These are phyloP conservation scores for Nestor notabilis DNA, from an alignment of 2,113 vertebrate species.

Conservation along the genomic window DNA sequence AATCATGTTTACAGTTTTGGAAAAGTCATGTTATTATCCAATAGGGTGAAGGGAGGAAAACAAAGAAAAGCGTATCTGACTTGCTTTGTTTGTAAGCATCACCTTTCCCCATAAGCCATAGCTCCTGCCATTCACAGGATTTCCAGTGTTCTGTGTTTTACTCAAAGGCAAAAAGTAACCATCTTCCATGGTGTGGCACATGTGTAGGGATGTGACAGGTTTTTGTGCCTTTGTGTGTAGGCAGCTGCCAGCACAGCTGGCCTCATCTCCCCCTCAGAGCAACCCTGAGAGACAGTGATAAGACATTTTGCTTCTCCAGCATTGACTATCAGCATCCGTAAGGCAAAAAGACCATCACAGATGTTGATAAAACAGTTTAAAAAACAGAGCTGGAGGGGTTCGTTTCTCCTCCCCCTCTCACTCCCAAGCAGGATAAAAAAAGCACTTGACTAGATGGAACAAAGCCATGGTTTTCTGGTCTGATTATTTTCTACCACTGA, in stretches of 20 bases:
- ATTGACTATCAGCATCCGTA: neutral
- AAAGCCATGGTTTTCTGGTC: neutral
- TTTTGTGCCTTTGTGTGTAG: neutral
- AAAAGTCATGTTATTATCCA: neutral
- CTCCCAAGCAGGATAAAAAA: neutral
- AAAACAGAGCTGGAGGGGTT: neutral
- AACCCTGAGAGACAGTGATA: neutral
- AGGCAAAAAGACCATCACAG: neutral
- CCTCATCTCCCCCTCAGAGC: neutral
- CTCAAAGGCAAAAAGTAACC: neutral
- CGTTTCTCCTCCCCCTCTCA: fast-evolving
- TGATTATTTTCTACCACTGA: neutral
- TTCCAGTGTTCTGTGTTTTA: neutral
- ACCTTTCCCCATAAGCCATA: neutral
- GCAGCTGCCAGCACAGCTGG: neutral
- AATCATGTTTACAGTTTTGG: neutral
- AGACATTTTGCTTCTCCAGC: neutral
- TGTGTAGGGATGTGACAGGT: neutral
- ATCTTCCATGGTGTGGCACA: fast-evolving
- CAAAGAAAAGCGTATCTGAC: neutral
- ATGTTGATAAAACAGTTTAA: neutral
- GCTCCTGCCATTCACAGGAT: neutral
- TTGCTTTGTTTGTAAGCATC: neutral
- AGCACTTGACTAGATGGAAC: neutral
- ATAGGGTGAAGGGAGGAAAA: neutral